Conservation (phyloP, 2,888 invertebrate species). For the Fissipunctia ypsillon region DNA sequence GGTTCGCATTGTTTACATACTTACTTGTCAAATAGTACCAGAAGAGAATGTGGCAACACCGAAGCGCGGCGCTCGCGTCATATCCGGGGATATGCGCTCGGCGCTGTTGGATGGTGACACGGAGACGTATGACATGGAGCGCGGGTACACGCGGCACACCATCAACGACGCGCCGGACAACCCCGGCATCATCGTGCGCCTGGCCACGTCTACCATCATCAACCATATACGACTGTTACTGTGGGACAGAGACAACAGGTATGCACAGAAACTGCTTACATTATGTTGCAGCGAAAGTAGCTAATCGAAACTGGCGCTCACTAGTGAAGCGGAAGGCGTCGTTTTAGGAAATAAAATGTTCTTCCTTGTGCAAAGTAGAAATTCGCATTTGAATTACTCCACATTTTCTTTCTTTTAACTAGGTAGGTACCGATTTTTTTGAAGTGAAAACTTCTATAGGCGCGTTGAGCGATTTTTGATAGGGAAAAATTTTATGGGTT, state of each 20-base stretch:
- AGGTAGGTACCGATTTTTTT: background rate
- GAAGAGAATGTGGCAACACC: slow-evolving; percentile 98
- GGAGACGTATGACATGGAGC: slow-evolving; percentile 97
- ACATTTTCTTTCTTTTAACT: background rate
- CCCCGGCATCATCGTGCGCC: slow-evolving; percentile 95
- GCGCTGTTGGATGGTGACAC: slow-evolving; percentile 97
- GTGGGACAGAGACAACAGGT: slow-evolving; percentile 97
- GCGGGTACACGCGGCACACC: slow-evolving; percentile 97
- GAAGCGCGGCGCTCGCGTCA: slow-evolving; percentile 95
- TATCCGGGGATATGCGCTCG: slow-evolving; percentile 96
- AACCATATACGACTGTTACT: slow-evolving; percentile 98
- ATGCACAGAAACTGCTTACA: background rate
- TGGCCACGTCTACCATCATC: slow-evolving; percentile 96
- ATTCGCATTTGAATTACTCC: too few relatives aligned
- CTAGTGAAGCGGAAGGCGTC: background rate
- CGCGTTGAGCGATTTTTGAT: background rate
- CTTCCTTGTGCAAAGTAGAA: background rate
- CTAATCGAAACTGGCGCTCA: background rate
- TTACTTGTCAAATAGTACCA: slow-evolving; percentile 90
- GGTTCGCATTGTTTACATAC: too few relatives aligned
- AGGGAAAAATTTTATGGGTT: background rate
- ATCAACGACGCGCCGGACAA: slow-evolving; percentile 94
- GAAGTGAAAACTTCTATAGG: background rate
- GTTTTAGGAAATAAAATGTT: background rate
- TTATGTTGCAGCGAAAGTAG: too few relatives aligned